Base-by-base conservation (phyloP, 2,797 vertebrate genomes). In the Oreochromis mossambicus region DNA sequence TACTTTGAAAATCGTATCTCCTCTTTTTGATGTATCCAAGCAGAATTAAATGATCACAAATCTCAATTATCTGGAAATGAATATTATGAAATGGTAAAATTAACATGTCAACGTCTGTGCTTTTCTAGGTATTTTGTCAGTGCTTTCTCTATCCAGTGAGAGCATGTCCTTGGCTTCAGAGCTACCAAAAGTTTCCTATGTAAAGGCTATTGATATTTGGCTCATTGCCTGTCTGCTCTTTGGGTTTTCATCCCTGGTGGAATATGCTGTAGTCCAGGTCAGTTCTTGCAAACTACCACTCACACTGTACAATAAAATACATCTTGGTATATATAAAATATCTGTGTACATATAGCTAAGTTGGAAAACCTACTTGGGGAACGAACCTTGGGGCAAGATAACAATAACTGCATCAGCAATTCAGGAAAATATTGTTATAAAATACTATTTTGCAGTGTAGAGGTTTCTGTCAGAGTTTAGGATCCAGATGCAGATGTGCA, bases 151-250 rank as follows among this genome's bases (percentile, higher is more conserved):
- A 95, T 98, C 98, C 80, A 98, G 98, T 55, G 98, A 99, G 95
- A 98, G 98, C 83, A 99, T 97, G 77, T 96, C 96, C 10, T 95
- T 99, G 87, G 98, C 98, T 0, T 97, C 98, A 19, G 98, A 99
- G 86, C 97, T 99, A 36, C 98, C 98, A 50, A 99, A 99, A 93
- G 98, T 99, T 52, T 99, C 98, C 68, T 99, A 99, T 0, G 98
- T 99, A 81, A 99, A 99, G 92, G 98, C 98, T 77, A 97, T 99
- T 61, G 98, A 99, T 12, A 97, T 99, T 32, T 99, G 98, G 98
- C 96, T 99, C 89, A 99, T 99, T 54, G 96, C 97, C 43, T 99
- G 98, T 88, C 97, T 99, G 79, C 97, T 99, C 61, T 99, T 97
- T 85, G 98, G 98, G 2, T 99, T 98, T 91, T 98, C 96, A 3